Base-by-base conservation (phyloP, 2,888 invertebrate genomes). In the Carpatolechia fugitivella region DNA sequence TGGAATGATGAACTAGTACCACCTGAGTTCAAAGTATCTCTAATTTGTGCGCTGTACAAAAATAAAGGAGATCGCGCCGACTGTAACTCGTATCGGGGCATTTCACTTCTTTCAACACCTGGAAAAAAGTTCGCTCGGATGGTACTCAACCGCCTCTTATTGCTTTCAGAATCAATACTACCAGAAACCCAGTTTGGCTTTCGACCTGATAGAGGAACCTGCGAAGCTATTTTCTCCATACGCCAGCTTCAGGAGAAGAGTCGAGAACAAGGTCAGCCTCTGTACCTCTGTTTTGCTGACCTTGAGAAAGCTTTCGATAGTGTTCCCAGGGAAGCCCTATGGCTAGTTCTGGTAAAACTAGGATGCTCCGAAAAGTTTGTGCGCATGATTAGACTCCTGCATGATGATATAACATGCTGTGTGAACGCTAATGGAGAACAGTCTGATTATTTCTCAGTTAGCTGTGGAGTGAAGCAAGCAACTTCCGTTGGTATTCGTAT, bases 181-280 rank as follows among this genome's bases (percentile, higher is more conserved):
- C 63, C 61, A 1, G 60, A 63, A 51, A 60, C 60, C 7, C 65
- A 60, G 46, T 63, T 58, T 54, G 58, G 60, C 7, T 65, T 63
- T 38, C 56, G 60, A 8, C 60, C 60, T 8, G 24, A 57, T 2
- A 29, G 61, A 36, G 62, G 60, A 4, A 63, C 63, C 0, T 58
- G 50, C 41, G 61, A 61, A 8, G 59, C 55, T 16, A 57, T 59
- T 30, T 56, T 57, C 36, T 53, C 48, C 0, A 13, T 54, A 1
- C 56, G 56, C 47, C 49, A 56, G n/a, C 29, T 60, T 13, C 50
- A 46, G 18, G 31, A 55, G 31, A 54, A 60, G 50, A 48, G 57
- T 29, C 38, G 52, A 35, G 57, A 61, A 51, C 57, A 60, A 20
- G 36, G 53, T 14, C 56, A 46, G 13, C 46, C 38, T 3, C 33